These are phyloP conservation scores for Leptinotarsa peninsularis DNA, from an alignment of 2,888 invertebrate genomes.

Conservation along the genomic window DNA sequence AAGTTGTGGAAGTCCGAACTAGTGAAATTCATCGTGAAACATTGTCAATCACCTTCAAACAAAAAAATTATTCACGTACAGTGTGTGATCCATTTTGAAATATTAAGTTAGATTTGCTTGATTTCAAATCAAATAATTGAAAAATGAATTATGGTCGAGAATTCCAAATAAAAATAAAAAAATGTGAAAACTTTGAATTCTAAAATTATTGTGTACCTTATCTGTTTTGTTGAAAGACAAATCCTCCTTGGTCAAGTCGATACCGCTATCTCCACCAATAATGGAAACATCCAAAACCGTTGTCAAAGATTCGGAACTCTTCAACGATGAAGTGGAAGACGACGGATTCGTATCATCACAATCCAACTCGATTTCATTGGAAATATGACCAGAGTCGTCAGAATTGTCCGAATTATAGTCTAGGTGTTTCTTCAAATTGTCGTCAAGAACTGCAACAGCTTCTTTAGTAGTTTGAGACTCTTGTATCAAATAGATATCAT, in stretches of 20 bases:
- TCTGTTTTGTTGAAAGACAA: slow-evolving; percentile 2
- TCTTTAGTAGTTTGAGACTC: slow-evolving; percentile 29
- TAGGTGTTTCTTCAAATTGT: slow-evolving; percentile 44
- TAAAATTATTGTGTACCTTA: slow-evolving; percentile 32
- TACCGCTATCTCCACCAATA: slow-evolving; percentile 41
- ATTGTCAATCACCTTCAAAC: no score
- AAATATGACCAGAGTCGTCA: slow-evolving; percentile 86
- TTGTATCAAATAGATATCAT: slow-evolving; percentile 37
- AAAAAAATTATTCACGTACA: no score
- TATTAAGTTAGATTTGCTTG: no score
- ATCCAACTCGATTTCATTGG: slow-evolving; percentile 75
- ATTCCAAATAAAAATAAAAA: slow-evolving; percentile 12
- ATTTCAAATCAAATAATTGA: no score
- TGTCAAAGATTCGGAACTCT: slow-evolving; percentile 47
- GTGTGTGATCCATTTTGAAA: no score
- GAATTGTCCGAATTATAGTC: slow-evolving; percentile 76
- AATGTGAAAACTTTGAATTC: not conserved
- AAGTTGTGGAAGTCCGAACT: no score
- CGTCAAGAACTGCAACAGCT: slow-evolving; percentile 17
- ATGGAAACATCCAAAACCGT: slow-evolving; percentile 42
- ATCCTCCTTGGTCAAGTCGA: slow-evolving; percentile 35
- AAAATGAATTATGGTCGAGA: not conserved
- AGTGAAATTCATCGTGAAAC: no score
- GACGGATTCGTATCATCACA: slow-evolving; percentile 53
- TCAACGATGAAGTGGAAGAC: slow-evolving; percentile 37